phyloP scores from a whole-genome alignment of 2,888 invertebrate genomes.

The Cephus pulcher region DNA sequence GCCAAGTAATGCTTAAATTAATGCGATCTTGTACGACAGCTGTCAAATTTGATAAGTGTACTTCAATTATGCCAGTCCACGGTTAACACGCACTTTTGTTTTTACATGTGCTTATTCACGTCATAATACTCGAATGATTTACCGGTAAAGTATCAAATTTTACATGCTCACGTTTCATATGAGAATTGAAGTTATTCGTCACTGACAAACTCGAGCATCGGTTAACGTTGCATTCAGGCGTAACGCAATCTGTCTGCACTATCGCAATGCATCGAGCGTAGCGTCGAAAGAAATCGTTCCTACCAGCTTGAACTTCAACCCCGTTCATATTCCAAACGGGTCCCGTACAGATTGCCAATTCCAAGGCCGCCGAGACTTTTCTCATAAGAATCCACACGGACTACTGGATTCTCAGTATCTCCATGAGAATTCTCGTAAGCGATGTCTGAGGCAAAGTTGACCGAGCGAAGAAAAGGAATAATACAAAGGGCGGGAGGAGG shows the following conservation, averaged over 20 bases:
- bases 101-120: neutral
- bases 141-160: constrained; percentile 32
- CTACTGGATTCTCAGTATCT: neutral
- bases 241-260: constrained; percentile 46
- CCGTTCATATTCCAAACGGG: neutral
- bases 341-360: neutral
- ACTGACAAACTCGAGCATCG: constrained; percentile 48
- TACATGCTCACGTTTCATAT: constrained; percentile 52
- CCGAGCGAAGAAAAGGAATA: constrained; percentile 15
- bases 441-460: neutral
- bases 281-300: neutral
- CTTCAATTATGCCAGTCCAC: neutral
- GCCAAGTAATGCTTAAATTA: neutral
- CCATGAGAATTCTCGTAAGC: neutral
- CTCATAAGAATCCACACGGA: neutral
- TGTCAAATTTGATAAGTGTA: neutral
- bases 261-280: neutral
- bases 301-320: neutral
- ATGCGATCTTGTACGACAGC: neutral
- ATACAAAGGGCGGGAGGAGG: constrained; percentile 2
- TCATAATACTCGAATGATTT: neutral
- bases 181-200: constrained; percentile 49
- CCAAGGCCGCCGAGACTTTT: neutral
- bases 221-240: constrained; percentile 47
- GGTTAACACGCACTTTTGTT: neutral